Base-by-base conservation (phyloP, 2,888 invertebrate genomes). In the Teleiodes luculella region DNA sequence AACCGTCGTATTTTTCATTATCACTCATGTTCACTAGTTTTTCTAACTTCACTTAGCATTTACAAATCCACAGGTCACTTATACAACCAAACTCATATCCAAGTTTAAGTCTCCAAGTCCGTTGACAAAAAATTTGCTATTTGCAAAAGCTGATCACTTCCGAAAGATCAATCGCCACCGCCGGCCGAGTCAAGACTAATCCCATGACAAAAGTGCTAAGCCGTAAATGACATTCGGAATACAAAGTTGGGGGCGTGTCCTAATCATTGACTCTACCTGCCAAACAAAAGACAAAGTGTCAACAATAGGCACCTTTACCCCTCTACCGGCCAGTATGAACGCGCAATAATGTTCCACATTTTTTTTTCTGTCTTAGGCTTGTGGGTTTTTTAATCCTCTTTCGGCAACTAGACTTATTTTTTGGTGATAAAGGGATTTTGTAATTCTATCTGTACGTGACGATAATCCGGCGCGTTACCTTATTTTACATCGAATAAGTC, bases 131-230 rank as follows among this genome's bases (percentile, higher is more conserved):
- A 20, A 20, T 43, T 10, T 14, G 30, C 30, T 7, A 30, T 2
- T 31, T 11, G 31, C 33, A 6, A 47, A 33, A 18, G 6, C 24
- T 24, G 5, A 7, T 16, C 7, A 46, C 13, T 13, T 10, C 18
- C 13, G 16, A 64, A 57, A 62, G 65, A 58, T 69, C 60, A 72
- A 64, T 63, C 66, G 65, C 62, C 48, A 52, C 48, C 52, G 59
- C 28, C 24, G 24, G 24, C 58, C 56, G 60, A 56, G 36, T 65
- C 64, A 59, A 63, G 62, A 76, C 76, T 80, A 74, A 78, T 74
- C 76, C 67, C 55, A 59, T 76, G 74, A 73, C 76, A 76, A 62
- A n/a, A 72, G 55, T 62, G 62, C 65, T 71, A 69, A 74, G 63
- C 60, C 69, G 57, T 18, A 16, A 69, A 66, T 58, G 60, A 57